These are phyloP conservation scores for Lasioglossum marginatum DNA, from an alignment of 2,888 invertebrate genomes.

Conservation along the genomic window DNA sequence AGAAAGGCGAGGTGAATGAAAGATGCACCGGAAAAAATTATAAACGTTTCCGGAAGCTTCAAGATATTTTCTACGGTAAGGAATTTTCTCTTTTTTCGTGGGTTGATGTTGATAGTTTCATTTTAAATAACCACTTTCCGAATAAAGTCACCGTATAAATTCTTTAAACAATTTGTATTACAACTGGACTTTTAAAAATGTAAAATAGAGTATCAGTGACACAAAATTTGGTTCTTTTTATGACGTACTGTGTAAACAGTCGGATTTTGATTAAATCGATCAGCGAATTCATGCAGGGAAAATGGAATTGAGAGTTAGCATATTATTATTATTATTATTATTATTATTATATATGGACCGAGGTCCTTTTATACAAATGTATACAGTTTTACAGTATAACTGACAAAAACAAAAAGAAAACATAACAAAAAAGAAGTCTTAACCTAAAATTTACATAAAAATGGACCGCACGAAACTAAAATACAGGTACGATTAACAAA, in stretches of 20 bases:
- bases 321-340: too few species aligned
- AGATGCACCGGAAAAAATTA: constrained; percentile 34
- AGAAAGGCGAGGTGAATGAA: constrained; percentile 33
- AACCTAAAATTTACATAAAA: too few species aligned
- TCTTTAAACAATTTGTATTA: background rate
- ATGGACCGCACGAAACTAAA: too few species aligned
- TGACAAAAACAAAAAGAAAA: too few species aligned
- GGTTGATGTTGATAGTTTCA: background rate
- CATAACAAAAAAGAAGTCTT: too few species aligned
- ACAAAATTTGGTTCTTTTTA: background rate
- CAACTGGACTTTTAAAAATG: too few species aligned
- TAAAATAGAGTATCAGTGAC: too few species aligned
- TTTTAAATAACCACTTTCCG: background rate
- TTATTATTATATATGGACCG: too few species aligned
- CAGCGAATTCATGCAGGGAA: constrained; percentile 34
- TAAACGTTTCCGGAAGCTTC: constrained; percentile 8
- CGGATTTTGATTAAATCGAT: constrained; percentile 25
- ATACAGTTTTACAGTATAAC: too few species aligned
- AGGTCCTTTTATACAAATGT: too few species aligned
- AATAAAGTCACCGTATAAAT: background rate
- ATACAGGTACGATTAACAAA: too few species aligned
- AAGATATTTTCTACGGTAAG: background rate
- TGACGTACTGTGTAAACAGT: background rate
- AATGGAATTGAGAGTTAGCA: constrained; percentile 43
- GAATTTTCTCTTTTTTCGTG: background rate